phyloP scores from a whole-genome alignment of 1,140 invertebrate species.

The Sarcophaga peregrina region DNA sequence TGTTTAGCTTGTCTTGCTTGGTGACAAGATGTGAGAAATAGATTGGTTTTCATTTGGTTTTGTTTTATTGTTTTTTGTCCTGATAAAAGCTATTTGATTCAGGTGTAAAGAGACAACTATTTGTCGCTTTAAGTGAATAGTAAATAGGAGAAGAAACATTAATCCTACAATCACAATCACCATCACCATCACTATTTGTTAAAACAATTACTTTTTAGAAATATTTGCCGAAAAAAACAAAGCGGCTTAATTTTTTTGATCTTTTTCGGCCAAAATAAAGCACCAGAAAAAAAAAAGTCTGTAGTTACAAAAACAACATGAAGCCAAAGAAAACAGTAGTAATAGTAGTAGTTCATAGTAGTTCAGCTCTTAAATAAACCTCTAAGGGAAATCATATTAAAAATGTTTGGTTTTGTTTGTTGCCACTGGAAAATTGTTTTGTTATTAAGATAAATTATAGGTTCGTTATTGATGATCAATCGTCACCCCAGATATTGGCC shows the following conservation, averaged over 20 bases:
- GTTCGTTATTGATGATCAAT: conserved; percentile 38
- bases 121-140: conserved; percentile 35
- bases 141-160: conserved; percentile 9
- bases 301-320: too few relatives aligned
- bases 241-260: not conserved
- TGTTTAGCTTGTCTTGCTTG: not conserved
- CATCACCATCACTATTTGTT: conserved; percentile 28
- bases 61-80: not conserved
- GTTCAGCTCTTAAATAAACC: too few relatives aligned
- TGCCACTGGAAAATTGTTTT: conserved; percentile 1
- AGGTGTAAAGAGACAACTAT: conserved; percentile 39
- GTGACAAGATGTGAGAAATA: conserved; percentile 40
- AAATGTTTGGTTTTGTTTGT: not conserved
- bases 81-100: conserved; percentile 35
- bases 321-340: too few relatives aligned
- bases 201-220: conserved; percentile 33
- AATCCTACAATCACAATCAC: conserved; percentile 9
- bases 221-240: conserved; percentile 6
- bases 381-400: too few relatives aligned
- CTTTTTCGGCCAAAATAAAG: not conserved
- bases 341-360: too few relatives aligned
- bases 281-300: too few relatives aligned
- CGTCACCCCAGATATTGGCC: conserved; percentile 28
- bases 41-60: conserved; percentile 31
- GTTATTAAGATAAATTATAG: conserved; percentile 37